Evolutionary conservation across 1,140 invertebrate species (phyloP), one percentile per base, ranked within the genome.

Genomic region (Drosophila ercepeae): DNA sequence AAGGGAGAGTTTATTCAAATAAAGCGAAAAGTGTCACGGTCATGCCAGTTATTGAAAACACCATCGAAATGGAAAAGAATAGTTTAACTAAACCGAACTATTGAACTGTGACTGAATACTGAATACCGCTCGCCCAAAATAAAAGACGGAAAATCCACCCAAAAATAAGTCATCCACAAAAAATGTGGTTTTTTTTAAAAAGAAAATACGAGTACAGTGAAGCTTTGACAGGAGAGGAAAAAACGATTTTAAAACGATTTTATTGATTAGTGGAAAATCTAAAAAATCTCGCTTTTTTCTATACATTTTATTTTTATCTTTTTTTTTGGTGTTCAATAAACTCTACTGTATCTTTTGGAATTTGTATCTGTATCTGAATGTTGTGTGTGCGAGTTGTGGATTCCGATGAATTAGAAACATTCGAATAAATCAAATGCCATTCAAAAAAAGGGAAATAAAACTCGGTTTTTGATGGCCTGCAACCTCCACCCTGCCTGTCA

Each of bases 361-460:
- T 8, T 14, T 11, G 21, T 65, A 65, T 67, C 45, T 65, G 13
- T 27, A 16, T 25, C 19, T 45, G 9, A 52, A 21, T 21, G 49
- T 78, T 77, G 21, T 39, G 41, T 29, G 23, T 14, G 21, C 41
- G 42, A 42, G 49, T 52, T 65, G 49, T 46, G 65, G 42, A 54
- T 69, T 73, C 60, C 63, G 61, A 76, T 82, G 76, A 57, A 64
- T 81, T 68, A 77, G 65, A 46, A 39, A 27, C 49, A 29, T 21
- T 18, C 59, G 46, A 36, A 81, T 82, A 83, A 82, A 82, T 82
- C 73, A 82, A 77, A 59, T 25, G 4, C 1, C n/a, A 27, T 32
- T 11, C 36, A 11, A 34, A 61, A 34, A 61, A 29, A 34, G 46
- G 27, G 60, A 32, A 53, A 50, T 57, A 69, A 70, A 69, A 41